Evolutionary conservation across 1,140 invertebrate genomes (phyloP).

Genomic region (Saccostrea cuccullata): DNA sequence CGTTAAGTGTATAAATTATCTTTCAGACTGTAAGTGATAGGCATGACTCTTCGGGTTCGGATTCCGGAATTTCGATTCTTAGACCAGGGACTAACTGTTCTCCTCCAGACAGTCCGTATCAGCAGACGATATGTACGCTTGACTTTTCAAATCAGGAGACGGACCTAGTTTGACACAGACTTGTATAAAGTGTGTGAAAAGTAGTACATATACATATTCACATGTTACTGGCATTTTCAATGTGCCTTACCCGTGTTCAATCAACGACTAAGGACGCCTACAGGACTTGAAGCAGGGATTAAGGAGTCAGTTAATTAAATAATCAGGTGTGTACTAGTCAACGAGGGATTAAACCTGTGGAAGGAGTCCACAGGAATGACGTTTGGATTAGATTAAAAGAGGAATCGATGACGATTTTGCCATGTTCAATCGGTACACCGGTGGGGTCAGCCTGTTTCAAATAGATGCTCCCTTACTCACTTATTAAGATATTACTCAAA

Average conservation of each 20-base stretch:
- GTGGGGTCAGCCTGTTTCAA: not conserved
- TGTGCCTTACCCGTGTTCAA: slow-evolving; percentile 25
- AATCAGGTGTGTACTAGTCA: not conserved
- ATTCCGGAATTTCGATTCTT: slow-evolving; percentile 75
- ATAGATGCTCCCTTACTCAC: not conserved
- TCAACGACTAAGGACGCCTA: not conserved
- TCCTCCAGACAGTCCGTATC: slow-evolving; percentile 71
- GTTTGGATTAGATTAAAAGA: too few species aligned
- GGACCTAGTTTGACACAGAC: slow-evolving; percentile 51
- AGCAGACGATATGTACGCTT: slow-evolving; percentile 48
- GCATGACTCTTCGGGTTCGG: slow-evolving; percentile 74
- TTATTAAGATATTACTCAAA: not conserved
- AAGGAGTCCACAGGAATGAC: too few species aligned
- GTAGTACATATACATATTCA: not conserved
- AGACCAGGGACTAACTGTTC: slow-evolving; percentile 61
- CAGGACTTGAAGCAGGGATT: not conserved
- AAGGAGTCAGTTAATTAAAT: not conserved
- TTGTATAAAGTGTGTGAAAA: not conserved
- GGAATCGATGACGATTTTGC: not conserved
- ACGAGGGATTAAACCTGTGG: not conserved
- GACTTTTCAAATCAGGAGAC: slow-evolving; percentile 59
- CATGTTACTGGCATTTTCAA: slow-evolving; percentile 3
- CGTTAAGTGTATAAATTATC: not conserved
- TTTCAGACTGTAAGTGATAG: slow-evolving; percentile 65
- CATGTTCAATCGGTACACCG: slow-evolving; percentile 6